Evolutionary conservation across 2,888 invertebrate genomes (phyloP).

Genomic region (Allacma fusca): DNA sequence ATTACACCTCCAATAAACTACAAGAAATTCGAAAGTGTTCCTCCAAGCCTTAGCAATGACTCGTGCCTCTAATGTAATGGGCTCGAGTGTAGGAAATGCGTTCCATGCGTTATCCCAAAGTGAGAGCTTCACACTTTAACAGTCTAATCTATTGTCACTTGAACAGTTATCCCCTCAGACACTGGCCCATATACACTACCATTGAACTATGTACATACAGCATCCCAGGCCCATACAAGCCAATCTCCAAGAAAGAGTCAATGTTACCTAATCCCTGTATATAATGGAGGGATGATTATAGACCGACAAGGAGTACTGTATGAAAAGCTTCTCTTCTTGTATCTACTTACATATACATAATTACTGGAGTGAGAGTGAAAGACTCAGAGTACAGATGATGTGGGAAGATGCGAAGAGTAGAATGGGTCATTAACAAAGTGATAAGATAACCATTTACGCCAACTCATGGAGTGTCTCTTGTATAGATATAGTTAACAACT

Average conservation of each 20-base stretch:
- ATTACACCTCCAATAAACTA: no score
- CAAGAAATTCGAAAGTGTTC: no score
- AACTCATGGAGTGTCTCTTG: neutral
- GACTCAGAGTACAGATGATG: neutral
- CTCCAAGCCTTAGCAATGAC: no score
- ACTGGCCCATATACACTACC: no score
- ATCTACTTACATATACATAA: no score
- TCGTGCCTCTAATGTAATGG: no score
- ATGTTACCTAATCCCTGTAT: neutral
- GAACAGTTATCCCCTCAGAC: neutral
- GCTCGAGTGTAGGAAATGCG: conserved; percentile 3
- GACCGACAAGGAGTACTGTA: neutral
- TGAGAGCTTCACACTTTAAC: neutral
- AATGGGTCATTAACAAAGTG: conserved; percentile 19
- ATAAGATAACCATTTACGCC: conserved; percentile 18
- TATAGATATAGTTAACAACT: no score
- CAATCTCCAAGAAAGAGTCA: neutral
- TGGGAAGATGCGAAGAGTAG: neutral
- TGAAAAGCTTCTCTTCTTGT: no score
- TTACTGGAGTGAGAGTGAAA: neutral
- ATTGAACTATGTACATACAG: no score
- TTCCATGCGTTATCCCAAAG: neutral
- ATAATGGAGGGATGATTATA: neutral
- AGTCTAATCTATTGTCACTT: neutral
- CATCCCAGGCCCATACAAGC: no score